A percentile compares a stretch with the other conserved stretches of the same genome.
These are phyloP conservation scores for Drosophila yakuba DNA, from an alignment of 1,140 invertebrate species.

Conservation along the genomic window DNA sequence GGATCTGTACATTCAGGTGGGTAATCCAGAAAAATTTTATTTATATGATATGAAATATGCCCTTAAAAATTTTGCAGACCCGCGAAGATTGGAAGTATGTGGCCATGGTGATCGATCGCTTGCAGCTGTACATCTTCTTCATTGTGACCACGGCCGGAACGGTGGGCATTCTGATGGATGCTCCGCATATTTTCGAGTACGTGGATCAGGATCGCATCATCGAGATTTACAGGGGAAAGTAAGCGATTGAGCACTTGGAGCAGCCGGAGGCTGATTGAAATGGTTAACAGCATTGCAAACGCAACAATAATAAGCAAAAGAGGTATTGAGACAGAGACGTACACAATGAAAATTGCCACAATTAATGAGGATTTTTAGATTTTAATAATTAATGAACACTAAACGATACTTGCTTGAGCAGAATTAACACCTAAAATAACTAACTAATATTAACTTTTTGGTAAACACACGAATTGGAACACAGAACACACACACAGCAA, in stretches of 20 bases:
- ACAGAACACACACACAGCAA: conserved; percentile 12
- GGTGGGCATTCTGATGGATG: conserved; percentile 98
- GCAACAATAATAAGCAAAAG: conserved; percentile 73
- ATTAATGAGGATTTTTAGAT: conserved; percentile 74
- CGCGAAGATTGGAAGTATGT: conserved; percentile 99
- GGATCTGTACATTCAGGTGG: conserved; percentile 98
- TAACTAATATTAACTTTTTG: conserved; percentile 47
- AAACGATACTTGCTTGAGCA: conserved; percentile 56
- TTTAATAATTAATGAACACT: conserved; percentile 61
- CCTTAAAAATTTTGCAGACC: conserved; percentile 88
- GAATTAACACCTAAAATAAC: conserved; percentile 43
- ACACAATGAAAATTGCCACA: conserved; percentile 57
- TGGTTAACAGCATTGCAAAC: conserved; percentile 81
- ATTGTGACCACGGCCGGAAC: conserved; percentile 98
- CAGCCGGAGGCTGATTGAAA: conserved; percentile 48
- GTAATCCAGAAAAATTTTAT: too few relatives aligned
- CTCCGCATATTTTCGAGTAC: conserved; percentile 99
- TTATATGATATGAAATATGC: too few relatives aligned
- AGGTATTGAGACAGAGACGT: conserved; percentile 14
- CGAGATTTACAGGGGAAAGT: conserved; percentile 96
- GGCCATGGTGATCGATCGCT: conserved; percentile 99
- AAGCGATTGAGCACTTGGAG: background rate
- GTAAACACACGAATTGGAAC: conserved; percentile 54
- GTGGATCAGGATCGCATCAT: conserved; percentile 99
- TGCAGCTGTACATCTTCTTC: conserved; percentile 99